These are phyloP conservation scores for Eulemur coronatus DNA, from an alignment of 2,797 vertebrate genomes.

Conservation along the genomic window DNA sequence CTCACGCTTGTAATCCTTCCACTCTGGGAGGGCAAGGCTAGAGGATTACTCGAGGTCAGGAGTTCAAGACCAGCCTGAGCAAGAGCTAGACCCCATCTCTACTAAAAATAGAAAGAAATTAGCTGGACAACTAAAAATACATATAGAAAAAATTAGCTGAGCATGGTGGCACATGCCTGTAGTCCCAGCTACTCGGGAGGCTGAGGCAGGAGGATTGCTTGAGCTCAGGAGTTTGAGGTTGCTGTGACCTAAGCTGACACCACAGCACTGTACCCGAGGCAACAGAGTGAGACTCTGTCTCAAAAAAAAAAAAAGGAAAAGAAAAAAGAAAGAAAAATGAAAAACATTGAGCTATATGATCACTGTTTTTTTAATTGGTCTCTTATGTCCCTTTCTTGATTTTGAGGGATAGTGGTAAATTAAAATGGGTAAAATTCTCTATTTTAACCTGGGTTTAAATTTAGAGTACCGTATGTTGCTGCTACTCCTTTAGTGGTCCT, in stretches of 20 bases:
- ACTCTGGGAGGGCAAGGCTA: background rate
- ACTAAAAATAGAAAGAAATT: background rate
- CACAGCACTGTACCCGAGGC: too few species aligned
- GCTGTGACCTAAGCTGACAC: too few species aligned
- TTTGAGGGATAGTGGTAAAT: slow-evolving; percentile 28
- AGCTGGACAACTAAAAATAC: too few species aligned
- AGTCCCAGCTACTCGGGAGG: too few species aligned
- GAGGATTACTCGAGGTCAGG: background rate
- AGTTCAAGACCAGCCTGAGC: background rate
- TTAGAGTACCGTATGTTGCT: background rate
- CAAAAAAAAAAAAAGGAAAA: background rate
- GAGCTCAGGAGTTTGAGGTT: too few species aligned
- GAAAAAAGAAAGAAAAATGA: background rate
- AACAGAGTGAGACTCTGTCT: too few species aligned
- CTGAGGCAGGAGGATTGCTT: too few species aligned
- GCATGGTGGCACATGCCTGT: too few species aligned
- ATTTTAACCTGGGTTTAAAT: background rate
- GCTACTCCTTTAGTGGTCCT: background rate
- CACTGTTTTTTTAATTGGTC: background rate
- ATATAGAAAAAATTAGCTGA: too few species aligned
- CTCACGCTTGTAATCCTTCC: background rate
- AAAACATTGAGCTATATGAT: background rate
- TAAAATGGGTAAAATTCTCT: slow-evolving; percentile 10
- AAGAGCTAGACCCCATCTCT: background rate
- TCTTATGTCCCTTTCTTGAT: slow-evolving; percentile 3